These are phyloP conservation scores for Lagopus leucura DNA, from an alignment of 2,113 vertebrate species.

Conservation along the genomic window DNA sequence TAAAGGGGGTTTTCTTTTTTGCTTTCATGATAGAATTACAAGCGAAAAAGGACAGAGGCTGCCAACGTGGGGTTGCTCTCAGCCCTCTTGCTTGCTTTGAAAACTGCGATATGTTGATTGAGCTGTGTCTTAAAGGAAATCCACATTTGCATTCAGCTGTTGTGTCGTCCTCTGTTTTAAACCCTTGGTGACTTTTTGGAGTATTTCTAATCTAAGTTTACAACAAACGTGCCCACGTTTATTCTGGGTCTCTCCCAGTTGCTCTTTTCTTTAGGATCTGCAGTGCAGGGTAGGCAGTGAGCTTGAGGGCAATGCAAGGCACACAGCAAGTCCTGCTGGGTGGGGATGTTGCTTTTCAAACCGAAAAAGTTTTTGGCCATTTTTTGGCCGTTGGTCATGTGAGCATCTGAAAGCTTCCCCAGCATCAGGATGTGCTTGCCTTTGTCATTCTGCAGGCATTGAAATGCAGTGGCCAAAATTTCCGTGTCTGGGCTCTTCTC, in stretches of 20 bases:
- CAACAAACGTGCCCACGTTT: not conserved
- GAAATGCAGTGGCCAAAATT: not conserved
- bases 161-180: fast-evolving
- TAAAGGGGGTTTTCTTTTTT: not conserved
- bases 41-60: not conserved
- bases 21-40: slow-evolving; percentile 40
- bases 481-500: fast-evolving
- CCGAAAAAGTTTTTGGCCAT: too few relatives aligned
- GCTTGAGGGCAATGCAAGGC: too few relatives aligned
- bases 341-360: too few relatives aligned
- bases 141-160: not conserved
- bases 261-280: fast-evolving
- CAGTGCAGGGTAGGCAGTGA: not conserved
- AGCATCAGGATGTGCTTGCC: not conserved
- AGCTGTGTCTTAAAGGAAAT: not conserved
- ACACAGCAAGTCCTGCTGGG: too few relatives aligned
- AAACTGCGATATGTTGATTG: fast-evolving
- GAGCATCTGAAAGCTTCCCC: not conserved
- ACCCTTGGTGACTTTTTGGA: fast-evolving
- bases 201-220: not conserved
- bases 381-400: not conserved
- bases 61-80: not conserved
- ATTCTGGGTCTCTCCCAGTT: not conserved
- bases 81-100: not conserved
- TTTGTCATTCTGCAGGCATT: not conserved